Conservation (phyloP, 2,797 vertebrate species). For the Iguana delicatissima region DNA sequence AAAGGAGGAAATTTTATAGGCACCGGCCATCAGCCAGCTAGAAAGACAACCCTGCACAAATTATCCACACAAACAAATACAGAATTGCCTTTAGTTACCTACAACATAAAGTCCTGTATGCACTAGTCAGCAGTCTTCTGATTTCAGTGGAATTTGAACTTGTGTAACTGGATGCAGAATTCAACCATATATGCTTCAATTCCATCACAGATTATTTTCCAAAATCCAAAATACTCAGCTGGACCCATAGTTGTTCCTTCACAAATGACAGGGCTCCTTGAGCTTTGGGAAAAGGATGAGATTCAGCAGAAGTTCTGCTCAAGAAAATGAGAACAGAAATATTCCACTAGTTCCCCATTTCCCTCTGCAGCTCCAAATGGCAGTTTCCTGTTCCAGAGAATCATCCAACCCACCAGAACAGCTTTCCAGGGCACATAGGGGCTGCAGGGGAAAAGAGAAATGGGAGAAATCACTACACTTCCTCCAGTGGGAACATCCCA, state of each 20-base stretch:
- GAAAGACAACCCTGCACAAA: neutral
- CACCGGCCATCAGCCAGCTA: conserved; percentile 8
- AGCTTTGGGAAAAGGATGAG: neutral
- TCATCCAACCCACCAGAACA: neutral
- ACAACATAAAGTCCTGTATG: neutral
- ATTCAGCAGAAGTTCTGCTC: neutral
- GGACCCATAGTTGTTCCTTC: neutral
- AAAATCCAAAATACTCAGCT: neutral
- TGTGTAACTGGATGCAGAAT: neutral
- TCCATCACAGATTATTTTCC: neutral
- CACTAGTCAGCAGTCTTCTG: neutral
- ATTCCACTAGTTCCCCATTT: neutral
- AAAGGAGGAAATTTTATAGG: accelerated
- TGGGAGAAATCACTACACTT: neutral
- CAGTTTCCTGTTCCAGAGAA: neutral
- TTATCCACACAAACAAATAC: no score
- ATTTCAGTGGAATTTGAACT: neutral
- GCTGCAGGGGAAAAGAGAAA: neutral
- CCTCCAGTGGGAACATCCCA: neutral
- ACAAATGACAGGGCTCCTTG: neutral
- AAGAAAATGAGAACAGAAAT: neutral
- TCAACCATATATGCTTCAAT: neutral
- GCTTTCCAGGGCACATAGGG: neutral
- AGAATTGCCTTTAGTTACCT: neutral
- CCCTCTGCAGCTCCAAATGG: neutral